These are phyloP conservation scores for Numenius arquata DNA, from an alignment of 2,113 vertebrate genomes.

Conservation along the genomic window DNA sequence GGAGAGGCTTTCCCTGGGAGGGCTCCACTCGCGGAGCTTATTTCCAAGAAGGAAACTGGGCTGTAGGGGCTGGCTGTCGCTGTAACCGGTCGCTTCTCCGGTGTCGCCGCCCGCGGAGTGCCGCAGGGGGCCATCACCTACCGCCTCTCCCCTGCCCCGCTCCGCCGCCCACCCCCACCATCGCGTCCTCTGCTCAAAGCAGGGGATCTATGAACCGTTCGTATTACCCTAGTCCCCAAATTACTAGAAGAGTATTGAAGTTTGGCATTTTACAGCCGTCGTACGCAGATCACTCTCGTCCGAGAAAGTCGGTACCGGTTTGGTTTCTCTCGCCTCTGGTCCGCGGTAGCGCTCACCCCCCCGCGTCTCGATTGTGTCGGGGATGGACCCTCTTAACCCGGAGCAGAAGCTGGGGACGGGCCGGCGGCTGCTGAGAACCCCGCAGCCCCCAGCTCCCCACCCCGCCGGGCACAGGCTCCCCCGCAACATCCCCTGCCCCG, in stretches of 20 bases:
- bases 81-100: no score
- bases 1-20: not conserved
- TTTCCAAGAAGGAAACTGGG: not conserved
- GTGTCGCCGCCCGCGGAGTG: not conserved
- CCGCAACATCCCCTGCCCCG: not conserved
- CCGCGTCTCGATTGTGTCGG: not conserved
- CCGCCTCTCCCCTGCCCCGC: not conserved
- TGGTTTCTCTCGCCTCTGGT: not conserved
- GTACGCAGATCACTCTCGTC: not conserved
- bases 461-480: not conserved
- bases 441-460: not conserved
- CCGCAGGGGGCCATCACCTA: not conserved
- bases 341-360: not conserved
- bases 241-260: rapidly evolving
- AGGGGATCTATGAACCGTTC: not conserved
- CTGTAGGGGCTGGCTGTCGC: not conserved
- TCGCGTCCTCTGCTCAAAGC: not conserved
- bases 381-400: not conserved
- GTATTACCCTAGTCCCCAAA: not conserved
- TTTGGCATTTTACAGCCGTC: not conserved
- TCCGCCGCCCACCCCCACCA: not conserved
- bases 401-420: not conserved
- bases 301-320: not conserved
- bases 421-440: not conserved
- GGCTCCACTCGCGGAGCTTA: rapidly evolving